Evolutionary conservation across 2,113 vertebrate species (phyloP).

Genomic region (Triplophysa siluroides): DNA sequence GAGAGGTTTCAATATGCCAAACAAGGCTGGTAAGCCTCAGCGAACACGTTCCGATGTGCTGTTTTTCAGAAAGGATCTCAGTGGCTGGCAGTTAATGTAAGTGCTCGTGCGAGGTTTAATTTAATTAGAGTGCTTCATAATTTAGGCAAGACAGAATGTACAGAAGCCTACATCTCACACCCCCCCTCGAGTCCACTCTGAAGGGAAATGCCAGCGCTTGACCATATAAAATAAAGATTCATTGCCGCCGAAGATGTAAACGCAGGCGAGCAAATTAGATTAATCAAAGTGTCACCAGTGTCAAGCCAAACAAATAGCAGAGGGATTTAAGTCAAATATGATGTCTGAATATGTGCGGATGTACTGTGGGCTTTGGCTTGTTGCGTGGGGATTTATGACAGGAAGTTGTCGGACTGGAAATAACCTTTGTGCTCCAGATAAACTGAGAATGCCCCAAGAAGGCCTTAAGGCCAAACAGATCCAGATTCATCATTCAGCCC

Average conservation of each 20-base stretch:
- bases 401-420: constrained; percentile 40
- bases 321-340: constrained; percentile 55
- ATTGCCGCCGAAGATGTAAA: constrained; percentile 49
- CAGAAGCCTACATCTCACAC: constrained; percentile 36
- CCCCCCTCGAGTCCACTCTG: constrained; percentile 4
- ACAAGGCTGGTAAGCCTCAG: not conserved
- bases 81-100: constrained; percentile 46
- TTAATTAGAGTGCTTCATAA: constrained; percentile 57
- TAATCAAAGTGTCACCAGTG: constrained; percentile 59
- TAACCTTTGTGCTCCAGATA: constrained; percentile 49
- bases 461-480: constrained; percentile 43
- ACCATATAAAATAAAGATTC: constrained; percentile 53
- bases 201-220: constrained; percentile 48
- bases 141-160: constrained; percentile 45
- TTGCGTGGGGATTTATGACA: constrained; percentile 50
- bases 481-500: constrained; percentile 18
- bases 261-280: constrained; percentile 55
- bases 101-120: constrained; percentile 65
- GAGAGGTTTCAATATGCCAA: not conserved
- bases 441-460: constrained; percentile 33
- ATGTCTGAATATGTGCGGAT: constrained; percentile 53
- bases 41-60: not conserved
- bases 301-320: constrained; percentile 57
- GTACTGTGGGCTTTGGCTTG: constrained; percentile 36
- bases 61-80: constrained; percentile 33